Conservation (phyloP, 2,888 invertebrate genomes). For the Mesopsocus fuscifrons region DNA sequence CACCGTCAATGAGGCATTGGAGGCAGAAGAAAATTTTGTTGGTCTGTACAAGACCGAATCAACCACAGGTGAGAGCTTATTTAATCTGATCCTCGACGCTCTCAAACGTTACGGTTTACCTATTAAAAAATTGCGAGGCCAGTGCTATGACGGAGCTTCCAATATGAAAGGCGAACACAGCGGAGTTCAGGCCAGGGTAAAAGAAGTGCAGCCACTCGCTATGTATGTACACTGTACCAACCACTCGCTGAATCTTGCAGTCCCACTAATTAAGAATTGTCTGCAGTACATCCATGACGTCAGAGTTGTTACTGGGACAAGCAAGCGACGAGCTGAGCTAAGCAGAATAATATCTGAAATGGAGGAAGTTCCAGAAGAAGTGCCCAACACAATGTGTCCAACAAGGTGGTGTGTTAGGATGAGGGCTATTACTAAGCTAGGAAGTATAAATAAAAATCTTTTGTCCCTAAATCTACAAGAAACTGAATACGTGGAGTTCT, state of each 20-base stretch:
- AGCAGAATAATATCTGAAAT: not conserved
- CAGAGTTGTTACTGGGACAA: not conserved
- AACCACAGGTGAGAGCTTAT: not conserved
- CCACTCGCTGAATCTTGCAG: slow-evolving; percentile 10
- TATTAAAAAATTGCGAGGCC: slow-evolving; percentile 10
- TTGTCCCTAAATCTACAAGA: too few species aligned
- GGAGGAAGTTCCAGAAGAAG: not conserved
- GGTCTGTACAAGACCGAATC: not conserved
- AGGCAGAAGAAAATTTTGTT: not conserved
- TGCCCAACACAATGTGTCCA: not conserved
- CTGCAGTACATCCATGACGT: not conserved
- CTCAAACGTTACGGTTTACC: not conserved
- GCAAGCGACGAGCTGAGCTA: not conserved
- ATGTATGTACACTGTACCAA: slow-evolving; percentile 11
- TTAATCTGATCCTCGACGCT: not conserved
- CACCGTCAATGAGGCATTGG: not conserved
- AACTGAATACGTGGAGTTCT: too few species aligned
- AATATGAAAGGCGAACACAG: slow-evolving; percentile 9
- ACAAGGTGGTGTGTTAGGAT: not conserved
- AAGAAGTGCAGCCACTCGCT: slow-evolving; percentile 7
- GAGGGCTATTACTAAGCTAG: too few species aligned
- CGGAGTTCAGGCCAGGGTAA: slow-evolving; percentile 11
- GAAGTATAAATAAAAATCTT: too few species aligned
- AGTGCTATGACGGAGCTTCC: slow-evolving; percentile 11
- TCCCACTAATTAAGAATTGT: not conserved